Evolutionary conservation across 2,888 invertebrate species (phyloP).

Genomic region (Eilema caniola): DNA sequence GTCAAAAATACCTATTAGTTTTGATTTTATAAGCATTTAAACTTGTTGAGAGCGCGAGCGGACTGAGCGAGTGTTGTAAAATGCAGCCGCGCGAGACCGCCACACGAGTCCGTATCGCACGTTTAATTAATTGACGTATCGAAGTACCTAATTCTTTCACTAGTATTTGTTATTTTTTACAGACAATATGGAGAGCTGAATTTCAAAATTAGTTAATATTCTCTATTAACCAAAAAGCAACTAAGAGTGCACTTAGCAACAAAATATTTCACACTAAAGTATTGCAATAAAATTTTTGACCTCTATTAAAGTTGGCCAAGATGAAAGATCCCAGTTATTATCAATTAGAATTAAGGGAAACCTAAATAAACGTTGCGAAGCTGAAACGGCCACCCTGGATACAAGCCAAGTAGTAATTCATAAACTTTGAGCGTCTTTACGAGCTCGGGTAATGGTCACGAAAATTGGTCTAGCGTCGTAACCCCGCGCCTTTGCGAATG

Average conservation of each 20-base stretch:
- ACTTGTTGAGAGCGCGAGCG: too few relatives aligned
- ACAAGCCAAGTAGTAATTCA: conserved; percentile 79
- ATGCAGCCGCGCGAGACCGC: too few relatives aligned
- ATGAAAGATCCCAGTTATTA: conserved; percentile 73
- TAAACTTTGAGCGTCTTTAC: conserved; percentile 73
- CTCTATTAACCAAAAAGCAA: neutral
- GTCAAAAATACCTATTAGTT: too few relatives aligned
- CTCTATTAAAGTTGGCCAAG: conserved; percentile 48
- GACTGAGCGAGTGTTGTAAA: too few relatives aligned
- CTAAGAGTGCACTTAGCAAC: neutral
- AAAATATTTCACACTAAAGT: neutral
- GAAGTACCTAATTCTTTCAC: too few relatives aligned
- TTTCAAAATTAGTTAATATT: neutral
- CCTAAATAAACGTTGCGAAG: conserved; percentile 70
- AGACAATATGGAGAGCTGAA: too few relatives aligned
- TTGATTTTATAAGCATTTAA: too few relatives aligned
- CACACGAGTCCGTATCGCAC: too few relatives aligned
- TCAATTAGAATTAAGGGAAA: conserved; percentile 74
- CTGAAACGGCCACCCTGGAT: conserved; percentile 61
- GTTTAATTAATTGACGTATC: too few relatives aligned
- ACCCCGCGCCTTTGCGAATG: conserved; percentile 19
- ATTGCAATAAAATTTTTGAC: neutral
- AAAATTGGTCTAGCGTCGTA: conserved; percentile 42
- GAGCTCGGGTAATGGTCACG: conserved; percentile 70
- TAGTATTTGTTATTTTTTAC: too few relatives aligned